A percentile compares a stretch with the other conserved stretches of the same genome.
Conservation (phyloP, 2,113 vertebrate genomes). For the Taxidea taxus region DNA sequence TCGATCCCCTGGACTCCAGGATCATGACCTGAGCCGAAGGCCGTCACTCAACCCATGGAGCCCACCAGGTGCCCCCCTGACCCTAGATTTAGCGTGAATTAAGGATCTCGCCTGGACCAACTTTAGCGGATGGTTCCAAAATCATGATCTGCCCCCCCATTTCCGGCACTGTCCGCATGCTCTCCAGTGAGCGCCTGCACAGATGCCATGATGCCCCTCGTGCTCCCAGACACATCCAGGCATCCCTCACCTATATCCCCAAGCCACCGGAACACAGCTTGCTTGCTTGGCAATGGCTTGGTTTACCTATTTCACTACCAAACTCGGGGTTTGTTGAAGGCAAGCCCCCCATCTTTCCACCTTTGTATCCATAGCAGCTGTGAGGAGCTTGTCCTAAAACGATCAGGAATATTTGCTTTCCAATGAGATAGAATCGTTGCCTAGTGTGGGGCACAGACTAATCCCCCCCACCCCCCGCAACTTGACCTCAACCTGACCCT, state of each 20-base stretch:
- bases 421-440: background rate
- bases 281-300: background rate
- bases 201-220: background rate
- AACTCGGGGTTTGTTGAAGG: background rate
- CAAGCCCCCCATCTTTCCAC: background rate
- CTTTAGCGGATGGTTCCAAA: background rate
- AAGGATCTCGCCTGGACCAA: background rate
- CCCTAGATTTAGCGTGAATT: background rate
- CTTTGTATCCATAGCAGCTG: background rate
- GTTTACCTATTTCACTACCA: background rate
- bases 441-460: background rate
- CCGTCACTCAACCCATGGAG: too few species aligned
- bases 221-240: background rate
- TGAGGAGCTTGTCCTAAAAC: background rate
- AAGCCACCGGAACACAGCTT: too few species aligned
- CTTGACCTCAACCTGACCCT: background rate
- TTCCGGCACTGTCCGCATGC: background rate
- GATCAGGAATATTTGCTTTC: background rate
- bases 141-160: background rate
- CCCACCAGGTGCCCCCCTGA: too few species aligned
- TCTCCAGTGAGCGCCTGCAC: background rate
- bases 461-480: background rate
- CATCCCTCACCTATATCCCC: background rate
- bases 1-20: too few species aligned
- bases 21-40: too few species aligned